These are phyloP conservation scores for Euphydryas editha DNA, from an alignment of 2,888 invertebrate species.

Conservation along the genomic window DNA sequence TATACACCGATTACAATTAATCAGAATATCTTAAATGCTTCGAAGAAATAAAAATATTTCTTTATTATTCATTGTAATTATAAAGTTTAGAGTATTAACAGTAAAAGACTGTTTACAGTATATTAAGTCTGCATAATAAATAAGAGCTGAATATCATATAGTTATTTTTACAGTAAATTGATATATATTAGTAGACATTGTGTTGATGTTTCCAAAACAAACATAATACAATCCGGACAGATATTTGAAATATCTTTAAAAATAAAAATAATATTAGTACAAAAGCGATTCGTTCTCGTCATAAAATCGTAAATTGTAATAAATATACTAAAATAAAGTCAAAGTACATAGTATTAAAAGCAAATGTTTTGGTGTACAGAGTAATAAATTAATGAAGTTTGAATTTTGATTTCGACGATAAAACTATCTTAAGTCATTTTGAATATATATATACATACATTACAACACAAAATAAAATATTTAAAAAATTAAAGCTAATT, in stretches of 20 bases:
- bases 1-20: constrained; percentile 21
- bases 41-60: not conserved
- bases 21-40: constrained; percentile 11
- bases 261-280: too few species aligned
- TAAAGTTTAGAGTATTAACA: too few species aligned
- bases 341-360: too few species aligned
- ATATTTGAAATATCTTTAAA: not conserved
- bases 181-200: not conserved
- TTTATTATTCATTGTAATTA: not conserved
- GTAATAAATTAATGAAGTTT: not conserved
- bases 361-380: not conserved
- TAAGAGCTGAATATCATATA: too few species aligned
- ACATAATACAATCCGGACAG: not conserved
- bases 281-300: not conserved
- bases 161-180: not conserved
- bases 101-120: too few species aligned
- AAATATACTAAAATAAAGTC: not conserved
- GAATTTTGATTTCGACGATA: not conserved
- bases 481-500: not conserved
- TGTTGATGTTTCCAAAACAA: not conserved
- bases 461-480: not conserved
- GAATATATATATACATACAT: too few species aligned
- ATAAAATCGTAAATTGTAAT: not conserved
- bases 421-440: not conserved
- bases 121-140: too few species aligned